Evolutionary conservation across 2,113 vertebrate species (phyloP).

Genomic region (Thymallus thymallus): DNA sequence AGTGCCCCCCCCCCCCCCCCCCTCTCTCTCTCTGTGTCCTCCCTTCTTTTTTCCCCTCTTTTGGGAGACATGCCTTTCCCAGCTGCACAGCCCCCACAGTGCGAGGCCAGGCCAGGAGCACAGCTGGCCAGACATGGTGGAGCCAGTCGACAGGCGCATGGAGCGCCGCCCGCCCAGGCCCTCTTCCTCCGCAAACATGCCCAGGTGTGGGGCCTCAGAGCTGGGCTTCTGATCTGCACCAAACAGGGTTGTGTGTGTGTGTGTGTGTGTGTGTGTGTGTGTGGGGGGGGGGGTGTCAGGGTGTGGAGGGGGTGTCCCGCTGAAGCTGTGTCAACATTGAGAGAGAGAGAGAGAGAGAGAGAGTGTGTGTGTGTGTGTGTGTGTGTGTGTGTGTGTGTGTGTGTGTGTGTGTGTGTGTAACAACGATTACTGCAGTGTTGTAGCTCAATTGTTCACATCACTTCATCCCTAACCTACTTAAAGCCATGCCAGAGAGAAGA

Average conservation of each 20-base stretch:
- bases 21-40: slow-evolving; percentile 43
- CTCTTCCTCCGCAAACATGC: slow-evolving; percentile 78
- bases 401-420: slow-evolving; percentile 55
- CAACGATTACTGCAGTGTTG: slow-evolving; percentile 69
- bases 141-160: slow-evolving; percentile 87
- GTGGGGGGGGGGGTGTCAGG: slow-evolving; percentile 44
- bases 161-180: slow-evolving; percentile 76
- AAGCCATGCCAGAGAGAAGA: slow-evolving; percentile 54
- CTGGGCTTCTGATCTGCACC: slow-evolving; percentile 77
- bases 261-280: slow-evolving; percentile 64
- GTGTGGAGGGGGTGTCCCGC: slow-evolving; percentile 58
- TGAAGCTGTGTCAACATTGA: slow-evolving; percentile 80
- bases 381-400: too few relatives aligned
- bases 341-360: slow-evolving; percentile 27
- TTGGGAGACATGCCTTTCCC: slow-evolving; percentile 82
- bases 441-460: slow-evolving; percentile 55
- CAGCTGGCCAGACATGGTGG: slow-evolving; percentile 86
- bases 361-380: too few relatives aligned
- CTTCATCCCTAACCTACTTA: slow-evolving; percentile 56
- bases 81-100: slow-evolving; percentile 83
- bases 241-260: slow-evolving; percentile 62
- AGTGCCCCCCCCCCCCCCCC: slow-evolving; percentile 25
- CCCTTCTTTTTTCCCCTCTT: slow-evolving; percentile 68
- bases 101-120: slow-evolving; percentile 81
- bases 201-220: slow-evolving; percentile 79